Evolutionary conservation across 1,140 invertebrate genomes (phyloP).

Genomic region (Caerostris extrusa): DNA sequence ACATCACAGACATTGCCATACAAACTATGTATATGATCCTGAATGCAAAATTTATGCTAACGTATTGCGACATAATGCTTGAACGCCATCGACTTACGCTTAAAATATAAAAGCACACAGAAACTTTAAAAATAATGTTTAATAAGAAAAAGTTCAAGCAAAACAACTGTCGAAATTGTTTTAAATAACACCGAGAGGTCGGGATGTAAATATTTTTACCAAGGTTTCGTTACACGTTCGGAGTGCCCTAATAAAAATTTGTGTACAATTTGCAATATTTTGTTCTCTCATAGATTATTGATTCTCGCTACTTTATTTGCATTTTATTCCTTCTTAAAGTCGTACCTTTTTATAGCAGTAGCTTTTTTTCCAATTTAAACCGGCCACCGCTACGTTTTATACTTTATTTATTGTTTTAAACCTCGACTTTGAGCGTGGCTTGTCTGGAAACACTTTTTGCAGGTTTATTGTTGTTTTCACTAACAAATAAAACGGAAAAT

Average conservation of each 20-base stretch:
- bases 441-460: conserved; percentile 51
- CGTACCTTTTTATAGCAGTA: conserved; percentile 3
- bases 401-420: conserved; percentile 68
- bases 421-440: conserved; percentile 25
- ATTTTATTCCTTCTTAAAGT: conserved; percentile 47
- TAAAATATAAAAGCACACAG: not conserved
- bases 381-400: conserved; percentile 40
- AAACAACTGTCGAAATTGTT: not conserved
- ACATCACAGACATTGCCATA: too few species aligned
- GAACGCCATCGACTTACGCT: not conserved
- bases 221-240: not conserved
- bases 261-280: conserved; percentile 44
- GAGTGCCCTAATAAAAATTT: conserved; percentile 33
- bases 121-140: conserved; percentile 7
- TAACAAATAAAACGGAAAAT: conserved; percentile 61
- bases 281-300: conserved; percentile 26
- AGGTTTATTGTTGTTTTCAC: conserved; percentile 65
- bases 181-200: conserved; percentile 17
- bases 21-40: not conserved
- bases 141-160: not conserved
- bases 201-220: conserved; percentile 22
- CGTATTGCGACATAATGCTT: not conserved
- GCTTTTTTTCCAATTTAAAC: conserved; percentile 58
- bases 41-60: not conserved
- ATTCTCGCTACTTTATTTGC: conserved; percentile 30